Evolutionary conservation across 2,888 invertebrate species (phyloP).

Genomic region (Gerris lacustris): DNA sequence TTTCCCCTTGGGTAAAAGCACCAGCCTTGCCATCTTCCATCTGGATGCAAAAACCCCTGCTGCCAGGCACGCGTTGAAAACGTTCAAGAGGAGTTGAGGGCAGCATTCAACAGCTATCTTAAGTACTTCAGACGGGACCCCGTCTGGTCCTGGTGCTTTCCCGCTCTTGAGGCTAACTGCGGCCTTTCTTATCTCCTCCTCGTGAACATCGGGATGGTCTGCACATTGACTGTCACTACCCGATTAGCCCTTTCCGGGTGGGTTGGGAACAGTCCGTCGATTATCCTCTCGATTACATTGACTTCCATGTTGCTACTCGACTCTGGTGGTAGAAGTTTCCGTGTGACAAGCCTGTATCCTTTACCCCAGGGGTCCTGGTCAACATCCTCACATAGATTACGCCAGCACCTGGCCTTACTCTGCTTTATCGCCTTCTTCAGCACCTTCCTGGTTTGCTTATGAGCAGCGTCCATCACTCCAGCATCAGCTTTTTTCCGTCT

Average conservation of each 20-base stretch:
- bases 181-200: background rate
- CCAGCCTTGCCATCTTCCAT: too few species aligned
- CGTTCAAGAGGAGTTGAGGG: background rate
- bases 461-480: background rate
- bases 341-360: too few species aligned
- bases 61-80: background rate
- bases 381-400: conserved; percentile 25
- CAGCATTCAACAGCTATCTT: background rate
- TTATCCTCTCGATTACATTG: conserved; percentile 17
- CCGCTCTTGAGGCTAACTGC: background rate
- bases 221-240: too few species aligned
- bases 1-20: too few species aligned
- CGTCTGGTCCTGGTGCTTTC: conserved; percentile 11
- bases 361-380: too few species aligned
- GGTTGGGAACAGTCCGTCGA: too few species aligned
- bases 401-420: too few species aligned
- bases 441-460: conserved; percentile 6
- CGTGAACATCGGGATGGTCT: background rate
- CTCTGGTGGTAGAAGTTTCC: too few species aligned
- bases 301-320: too few species aligned
- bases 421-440: conserved; percentile 12
- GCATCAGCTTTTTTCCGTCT: too few species aligned
- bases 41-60: background rate
- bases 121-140: too few species aligned
- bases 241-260: too few species aligned